phyloP scores from a whole-genome alignment of 2,888 invertebrate species.

The Drosophila tanythrix region DNA sequence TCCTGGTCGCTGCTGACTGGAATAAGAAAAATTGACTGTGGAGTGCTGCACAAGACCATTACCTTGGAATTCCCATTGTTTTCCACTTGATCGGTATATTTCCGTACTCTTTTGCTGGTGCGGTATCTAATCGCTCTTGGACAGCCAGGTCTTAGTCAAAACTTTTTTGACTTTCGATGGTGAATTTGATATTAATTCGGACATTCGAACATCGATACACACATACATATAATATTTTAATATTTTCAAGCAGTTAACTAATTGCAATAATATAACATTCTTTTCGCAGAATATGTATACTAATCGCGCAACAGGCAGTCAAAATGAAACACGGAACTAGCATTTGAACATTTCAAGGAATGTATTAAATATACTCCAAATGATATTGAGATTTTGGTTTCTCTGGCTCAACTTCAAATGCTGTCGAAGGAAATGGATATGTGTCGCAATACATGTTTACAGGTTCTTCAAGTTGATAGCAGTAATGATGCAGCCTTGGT shows the following conservation, averaged over 20 bases:
- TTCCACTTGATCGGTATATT: not conserved
- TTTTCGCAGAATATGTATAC: conserved; percentile 87
- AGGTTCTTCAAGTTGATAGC: conserved; percentile 92
- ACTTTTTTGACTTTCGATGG: not conserved
- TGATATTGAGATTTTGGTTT: conserved; percentile 90
- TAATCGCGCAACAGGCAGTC: conserved; percentile 90
- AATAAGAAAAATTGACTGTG: not conserved
- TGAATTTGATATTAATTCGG: not conserved
- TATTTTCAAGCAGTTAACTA: not conserved
- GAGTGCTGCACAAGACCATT: not conserved
- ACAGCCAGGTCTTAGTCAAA: not conserved
- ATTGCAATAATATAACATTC: not conserved
- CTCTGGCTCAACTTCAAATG: conserved; percentile 92
- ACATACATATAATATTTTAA: not conserved
- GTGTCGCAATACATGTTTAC: conserved; percentile 94
- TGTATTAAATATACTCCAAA: conserved; percentile 92
- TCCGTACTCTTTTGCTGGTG: not conserved
- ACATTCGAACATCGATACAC: not conserved
- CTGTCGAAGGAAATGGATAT: conserved; percentile 94
- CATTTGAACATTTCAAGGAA: conserved; percentile 93
- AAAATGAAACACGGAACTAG: conserved; percentile 89
- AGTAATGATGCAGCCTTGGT: conserved; percentile 97
- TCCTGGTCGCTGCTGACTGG: not conserved
- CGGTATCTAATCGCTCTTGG: not conserved
- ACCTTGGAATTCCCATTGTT: not conserved